These are phyloP conservation scores for Eurytemora carolleeae DNA, from an alignment of 1,140 invertebrate species.

Conservation along the genomic window DNA sequence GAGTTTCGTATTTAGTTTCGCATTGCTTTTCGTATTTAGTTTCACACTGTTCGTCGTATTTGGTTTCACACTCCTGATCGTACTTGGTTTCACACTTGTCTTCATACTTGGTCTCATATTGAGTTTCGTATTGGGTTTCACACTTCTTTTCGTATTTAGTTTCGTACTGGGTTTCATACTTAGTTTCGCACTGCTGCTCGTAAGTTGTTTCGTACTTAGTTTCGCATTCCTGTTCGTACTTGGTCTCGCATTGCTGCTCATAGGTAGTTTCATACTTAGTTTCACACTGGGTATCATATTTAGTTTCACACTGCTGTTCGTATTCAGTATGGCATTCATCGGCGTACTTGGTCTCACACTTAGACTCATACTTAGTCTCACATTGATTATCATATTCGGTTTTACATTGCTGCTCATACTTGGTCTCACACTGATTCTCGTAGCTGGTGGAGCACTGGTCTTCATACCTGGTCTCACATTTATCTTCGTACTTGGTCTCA, in stretches of 20 bases:
- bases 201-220: conserved; percentile 14
- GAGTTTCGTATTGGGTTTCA: conserved; percentile 13
- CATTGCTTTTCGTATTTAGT: conserved; percentile 13
- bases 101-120: conserved; percentile 14
- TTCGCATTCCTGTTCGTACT: conserved; percentile 11
- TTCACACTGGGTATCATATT: conserved; percentile 13
- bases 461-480: conserved; percentile 7
- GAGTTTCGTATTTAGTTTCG: conserved; percentile 12
- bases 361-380: conserved; percentile 12
- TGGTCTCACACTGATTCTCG: conserved; percentile 8
- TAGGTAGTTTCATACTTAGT: conserved; percentile 8
- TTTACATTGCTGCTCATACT: conserved; percentile 13
- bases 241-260: conserved; percentile 14
- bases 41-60: conserved; percentile 13
- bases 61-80: conserved; percentile 11
- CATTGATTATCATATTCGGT: conserved; percentile 13
- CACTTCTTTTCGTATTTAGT: conserved; percentile 10
- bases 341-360: conserved; percentile 10
- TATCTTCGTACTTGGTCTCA: conserved; percentile 8
- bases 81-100: conserved; percentile 12
- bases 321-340: conserved; percentile 10
- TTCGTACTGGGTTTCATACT: conserved; percentile 11
- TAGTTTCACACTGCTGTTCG: conserved; percentile 13
- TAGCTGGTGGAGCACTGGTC: conserved; percentile 8
- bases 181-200: conserved; percentile 11